Evolutionary conservation across 2,888 invertebrate species (phyloP), one percentile per base, ranked within the genome.

Genomic region (Dichetophora obliterata): DNA sequence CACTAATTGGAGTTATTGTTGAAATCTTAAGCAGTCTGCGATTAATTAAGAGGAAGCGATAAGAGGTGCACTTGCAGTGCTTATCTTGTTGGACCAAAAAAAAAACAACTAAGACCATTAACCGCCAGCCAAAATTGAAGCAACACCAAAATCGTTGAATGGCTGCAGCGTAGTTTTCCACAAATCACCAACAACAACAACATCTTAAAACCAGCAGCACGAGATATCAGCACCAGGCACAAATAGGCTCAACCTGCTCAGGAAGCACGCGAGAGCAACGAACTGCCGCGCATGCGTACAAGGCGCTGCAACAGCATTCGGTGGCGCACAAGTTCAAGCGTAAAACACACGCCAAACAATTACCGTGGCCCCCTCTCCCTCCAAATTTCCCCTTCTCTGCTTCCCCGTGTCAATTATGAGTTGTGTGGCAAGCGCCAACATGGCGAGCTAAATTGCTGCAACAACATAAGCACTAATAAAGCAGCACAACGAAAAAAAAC

Each of bases 191-290:
- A 74, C 75, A 48, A 52, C 76, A 57, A 19, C 37, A 72, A 52
- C 68, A 72, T 69, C 75, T 74, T 16, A 76, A 72, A 77, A 79
- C 79, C 80, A 75, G 79, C 80, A 75, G 52, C 78, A 80, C 83
- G 83, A 82, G 82, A 82, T 82, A 83, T 82, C 82, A 80, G 83
- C 78, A 80, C 80, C 83, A 83, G 83, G 83, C 80, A 83, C 83
- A 81, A 75, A 80, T 78, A 77, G 77, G 59, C 75, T 63, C 72
- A 24, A 34, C 27, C 19, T 31, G 72, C 50, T 57, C 43, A 54
- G 54, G 66, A 66, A 66, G 43, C 74, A 50, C 63, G 63, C 72
- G 74, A 52, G 74, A 66, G 74, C 74, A 74, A 74, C 74, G 66
- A 74, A 61, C 74, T 66, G 52, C 65, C 22, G 74, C 54, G 74